phyloP scores from a whole-genome alignment of 1,140 invertebrate species.

The Odontomachus brunneus region DNA sequence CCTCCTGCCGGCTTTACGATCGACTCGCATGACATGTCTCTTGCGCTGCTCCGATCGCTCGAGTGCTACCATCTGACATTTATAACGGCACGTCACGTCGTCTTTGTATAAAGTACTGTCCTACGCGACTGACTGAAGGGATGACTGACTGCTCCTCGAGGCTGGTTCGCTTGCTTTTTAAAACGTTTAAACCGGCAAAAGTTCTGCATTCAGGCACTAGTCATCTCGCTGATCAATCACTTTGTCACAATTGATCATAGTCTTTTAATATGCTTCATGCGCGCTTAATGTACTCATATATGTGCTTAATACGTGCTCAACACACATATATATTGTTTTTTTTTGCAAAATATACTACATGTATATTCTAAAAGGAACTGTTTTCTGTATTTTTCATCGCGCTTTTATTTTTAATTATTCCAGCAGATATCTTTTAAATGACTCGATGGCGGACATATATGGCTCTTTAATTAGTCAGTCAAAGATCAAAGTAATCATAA shows the following conservation, averaged over 20 bases:
- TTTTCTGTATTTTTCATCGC: no score
- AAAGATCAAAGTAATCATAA: no score
- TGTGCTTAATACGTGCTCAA: no score
- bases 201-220: slow-evolving; percentile 1
- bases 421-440: no score
- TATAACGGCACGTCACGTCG: slow-evolving; percentile 38
- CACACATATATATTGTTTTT: no score
- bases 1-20: slow-evolving; percentile 62
- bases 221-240: neutral
- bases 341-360: neutral
- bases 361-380: no score
- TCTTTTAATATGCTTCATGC: neutral
- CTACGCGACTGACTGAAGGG: slow-evolving; percentile 16
- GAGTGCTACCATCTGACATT: slow-evolving; percentile 61
- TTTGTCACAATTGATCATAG: neutral
- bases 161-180: neutral
- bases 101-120: slow-evolving; percentile 47
- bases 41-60: slow-evolving; percentile 47
- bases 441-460: no score
- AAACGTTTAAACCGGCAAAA: neutral
- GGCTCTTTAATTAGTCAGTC: no score
- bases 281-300: no score
- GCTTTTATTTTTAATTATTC: no score
- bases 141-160: neutral
- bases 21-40: slow-evolving; percentile 54